phyloP scores from a whole-genome alignment of 2,888 invertebrate genomes.

The Drosophila parthenogenetica region DNA sequence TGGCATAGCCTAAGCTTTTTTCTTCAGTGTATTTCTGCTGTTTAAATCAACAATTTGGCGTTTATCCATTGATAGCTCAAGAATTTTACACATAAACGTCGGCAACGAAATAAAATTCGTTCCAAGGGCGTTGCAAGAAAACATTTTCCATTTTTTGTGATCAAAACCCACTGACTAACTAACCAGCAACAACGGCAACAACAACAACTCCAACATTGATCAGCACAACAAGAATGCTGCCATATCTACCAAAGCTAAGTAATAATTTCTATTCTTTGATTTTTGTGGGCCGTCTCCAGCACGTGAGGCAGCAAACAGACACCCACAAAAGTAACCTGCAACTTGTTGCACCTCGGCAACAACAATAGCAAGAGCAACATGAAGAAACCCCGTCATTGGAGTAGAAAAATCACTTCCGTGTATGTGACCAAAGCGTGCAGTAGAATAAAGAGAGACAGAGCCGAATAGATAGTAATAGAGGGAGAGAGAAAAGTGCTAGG shows the following conservation, averaged over 20 bases:
- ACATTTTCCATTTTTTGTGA: constrained; percentile 36
- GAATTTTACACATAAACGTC: constrained; percentile 50
- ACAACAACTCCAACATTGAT: constrained; percentile 57
- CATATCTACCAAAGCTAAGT: constrained; percentile 38
- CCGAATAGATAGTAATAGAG: neutral
- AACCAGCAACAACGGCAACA: constrained; percentile 26
- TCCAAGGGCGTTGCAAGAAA: constrained; percentile 68
- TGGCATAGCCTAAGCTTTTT: neutral
- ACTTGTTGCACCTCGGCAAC: constrained; percentile 60
- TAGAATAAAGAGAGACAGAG: constrained; percentile 49
- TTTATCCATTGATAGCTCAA: constrained; percentile 3
- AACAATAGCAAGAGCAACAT: constrained; percentile 24
- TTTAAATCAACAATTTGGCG: neutral
- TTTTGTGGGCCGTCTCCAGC: constrained; percentile 50
- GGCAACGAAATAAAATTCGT: constrained; percentile 58
- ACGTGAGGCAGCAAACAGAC: constrained; percentile 66
- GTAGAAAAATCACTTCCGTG: constrained; percentile 81
- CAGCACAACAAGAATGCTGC: constrained; percentile 33
- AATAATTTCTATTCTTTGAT: constrained; percentile 26
- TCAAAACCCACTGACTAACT: constrained; percentile 62
- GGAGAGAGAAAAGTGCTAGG: constrained; percentile 9
- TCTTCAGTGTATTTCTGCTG: neutral
- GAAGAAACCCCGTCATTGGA: constrained; percentile 68
- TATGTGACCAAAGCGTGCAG: constrained; percentile 77
- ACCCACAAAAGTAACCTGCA: constrained; percentile 61